Evolutionary conservation across 92 coral and sea anemone genomes (phyloP), one percentile per base, ranked within the genome.

Genomic region (Zoanthus gigantus): DNA sequence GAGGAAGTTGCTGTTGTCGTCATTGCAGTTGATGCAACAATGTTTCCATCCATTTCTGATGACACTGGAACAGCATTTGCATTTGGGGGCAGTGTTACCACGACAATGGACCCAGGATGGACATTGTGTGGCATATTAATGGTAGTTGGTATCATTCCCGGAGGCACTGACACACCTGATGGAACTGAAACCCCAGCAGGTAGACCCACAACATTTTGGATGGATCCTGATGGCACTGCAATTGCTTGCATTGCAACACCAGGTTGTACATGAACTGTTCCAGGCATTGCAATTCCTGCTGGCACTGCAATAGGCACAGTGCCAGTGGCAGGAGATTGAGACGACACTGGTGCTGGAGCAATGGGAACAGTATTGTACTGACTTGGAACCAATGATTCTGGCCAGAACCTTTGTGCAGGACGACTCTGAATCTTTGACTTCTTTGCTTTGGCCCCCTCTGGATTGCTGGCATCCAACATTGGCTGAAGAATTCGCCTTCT

Each of bases 361-460:
- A 95, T 95, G 0, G 98, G 98, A 57, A 93, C 83, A 37, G 96
- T 84, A 47, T 87, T 89, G 71, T 84, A 90, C 65, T 95, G 98
- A 56, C 93, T 93, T 0, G 94, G 99, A 56, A 97, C 99, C n/a
- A 97, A 86, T 30, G 96, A 93, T 11, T 97, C 99, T 0, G 99
- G 98, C 99, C 99, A 97, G 80, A 97, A 97, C 63, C 99, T 89
- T 85, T 95, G 98, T 17, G 99, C 99, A 11, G 98, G 95, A 14
- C 98, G 92, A 68, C 94, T 94, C 83, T 97, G 99, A 61, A 94
- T 91, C 87, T 97, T 97, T 4, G 98, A 89, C 82, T 95, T 97
- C 92, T 92, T 97, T 13, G 99, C 93, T 76, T 97, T 97, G 71
- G 93, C 93, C 58, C 94, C 90, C 15, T 97, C 99, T 10, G 99